These are phyloP conservation scores for Heliopora coerulea DNA, from an alignment of 92 coral and sea anemone genomes.

Conservation along the genomic window DNA sequence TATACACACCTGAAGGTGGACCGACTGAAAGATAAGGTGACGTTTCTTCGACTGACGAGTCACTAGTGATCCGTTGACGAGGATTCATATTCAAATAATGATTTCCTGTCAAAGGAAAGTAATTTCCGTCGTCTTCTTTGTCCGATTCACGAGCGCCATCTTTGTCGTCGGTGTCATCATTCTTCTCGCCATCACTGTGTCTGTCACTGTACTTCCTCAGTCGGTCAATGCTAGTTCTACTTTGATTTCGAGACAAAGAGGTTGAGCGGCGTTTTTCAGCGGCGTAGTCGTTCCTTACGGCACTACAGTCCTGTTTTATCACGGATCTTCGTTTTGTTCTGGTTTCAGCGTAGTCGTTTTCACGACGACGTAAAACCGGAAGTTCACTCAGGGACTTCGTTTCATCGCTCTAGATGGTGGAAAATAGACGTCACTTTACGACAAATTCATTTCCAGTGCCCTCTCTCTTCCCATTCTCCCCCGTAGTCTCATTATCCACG, in stretches of 20 bases:
- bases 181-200: neutral
- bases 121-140: conserved; percentile 1
- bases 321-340: conserved; percentile 7
- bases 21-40: neutral
- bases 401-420: neutral
- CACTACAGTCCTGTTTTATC: conserved; percentile 8
- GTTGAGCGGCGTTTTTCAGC: neutral
- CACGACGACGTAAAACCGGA: neutral
- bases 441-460: no score
- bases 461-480: no score
- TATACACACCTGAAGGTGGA: neutral
- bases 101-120: neutral
- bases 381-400: neutral
- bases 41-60: conserved; percentile 11
- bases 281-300: neutral
- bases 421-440: neutral
- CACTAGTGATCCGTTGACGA: conserved; percentile 4
- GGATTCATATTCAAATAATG: conserved; percentile 16
- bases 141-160: conserved; percentile 3
- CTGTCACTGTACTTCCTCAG: neutral
- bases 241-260: neutral
- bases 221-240: neutral
- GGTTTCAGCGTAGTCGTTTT: neutral
- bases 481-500: no score
- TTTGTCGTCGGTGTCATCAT: neutral